These are phyloP conservation scores for Macropis europaea DNA, from an alignment of 2,888 invertebrate genomes.

Conservation along the genomic window DNA sequence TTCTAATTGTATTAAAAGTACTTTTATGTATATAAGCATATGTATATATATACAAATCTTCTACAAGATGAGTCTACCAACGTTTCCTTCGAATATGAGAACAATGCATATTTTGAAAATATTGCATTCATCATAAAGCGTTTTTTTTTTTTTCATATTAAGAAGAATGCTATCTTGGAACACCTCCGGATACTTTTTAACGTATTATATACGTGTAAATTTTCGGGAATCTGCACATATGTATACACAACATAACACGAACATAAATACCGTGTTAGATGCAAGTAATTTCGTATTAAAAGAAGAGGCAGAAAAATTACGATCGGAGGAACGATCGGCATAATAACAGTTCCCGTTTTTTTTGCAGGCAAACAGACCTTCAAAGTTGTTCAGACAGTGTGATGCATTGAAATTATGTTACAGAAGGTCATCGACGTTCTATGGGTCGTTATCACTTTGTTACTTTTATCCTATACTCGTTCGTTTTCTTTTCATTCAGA, in stretches of 20 bases:
- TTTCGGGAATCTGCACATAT: slow-evolving; percentile 13
- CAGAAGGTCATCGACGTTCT: slow-evolving; percentile 38
- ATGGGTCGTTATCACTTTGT: slow-evolving; percentile 46
- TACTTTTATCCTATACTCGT: slow-evolving; percentile 38
- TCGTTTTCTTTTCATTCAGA: slow-evolving; percentile 45
- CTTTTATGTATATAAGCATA: too few relatives aligned
- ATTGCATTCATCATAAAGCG: slow-evolving; percentile 39
- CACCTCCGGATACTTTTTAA: slow-evolving; percentile 34
- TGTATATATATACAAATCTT: slow-evolving; percentile 34
- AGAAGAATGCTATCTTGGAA: slow-evolving; percentile 28
- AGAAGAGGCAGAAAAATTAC: slow-evolving; percentile 35
- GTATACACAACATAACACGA: slow-evolving; percentile 45
- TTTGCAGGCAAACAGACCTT: slow-evolving; percentile 32
- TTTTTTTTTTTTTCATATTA: slow-evolving; percentile 14
- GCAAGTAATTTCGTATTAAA: slow-evolving; percentile 4
- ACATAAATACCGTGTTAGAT: slow-evolving; percentile 35
- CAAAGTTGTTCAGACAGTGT: slow-evolving; percentile 17
- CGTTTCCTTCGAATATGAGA: slow-evolving; percentile 24
- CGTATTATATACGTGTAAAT: slow-evolving; percentile 27
- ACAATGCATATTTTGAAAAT: slow-evolving; percentile 36
- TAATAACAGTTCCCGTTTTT: slow-evolving; percentile 26
- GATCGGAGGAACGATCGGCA: slow-evolving; percentile 52
- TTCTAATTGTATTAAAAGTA: slow-evolving; percentile 40
- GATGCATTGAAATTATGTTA: slow-evolving; percentile 55
- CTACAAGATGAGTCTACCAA: slow-evolving; percentile 26